These are phyloP conservation scores for Scaptodrosophila latifasciaeformis DNA, from an alignment of 2,888 invertebrate species.

Conservation along the genomic window DNA sequence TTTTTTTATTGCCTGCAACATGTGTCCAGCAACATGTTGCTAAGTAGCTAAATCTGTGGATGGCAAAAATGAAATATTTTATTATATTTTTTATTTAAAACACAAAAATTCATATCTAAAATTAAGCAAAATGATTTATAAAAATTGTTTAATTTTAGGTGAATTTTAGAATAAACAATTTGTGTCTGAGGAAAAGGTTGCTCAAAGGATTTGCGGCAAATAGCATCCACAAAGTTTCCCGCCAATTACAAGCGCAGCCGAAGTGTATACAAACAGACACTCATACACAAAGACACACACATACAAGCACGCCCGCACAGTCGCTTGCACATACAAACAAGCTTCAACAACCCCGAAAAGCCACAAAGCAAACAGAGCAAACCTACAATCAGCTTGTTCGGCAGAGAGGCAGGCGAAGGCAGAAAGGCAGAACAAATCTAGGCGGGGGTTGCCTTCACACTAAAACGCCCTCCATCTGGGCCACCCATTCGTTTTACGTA, in stretches of 20 bases:
- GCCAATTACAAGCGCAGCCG: conserved; percentile 68
- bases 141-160: not conserved
- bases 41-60: not conserved
- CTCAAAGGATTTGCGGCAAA: conserved; percentile 23
- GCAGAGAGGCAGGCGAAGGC: not conserved
- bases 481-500: conserved; percentile 31
- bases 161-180: not conserved
- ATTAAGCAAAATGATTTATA: not conserved
- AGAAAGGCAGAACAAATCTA: conserved; percentile 7
- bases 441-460: conserved; percentile 38
- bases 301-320: conserved; percentile 6
- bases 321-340: conserved; percentile 3
- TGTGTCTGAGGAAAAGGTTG: conserved; percentile 1
- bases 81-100: not conserved
- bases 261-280: conserved; percentile 53
- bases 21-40: conserved; percentile 46
- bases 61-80: not conserved
- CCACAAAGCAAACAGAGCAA: conserved; percentile 50
- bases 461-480: conserved; percentile 19
- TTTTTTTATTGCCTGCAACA: conserved; percentile 49
- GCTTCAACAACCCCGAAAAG: conserved; percentile 57
- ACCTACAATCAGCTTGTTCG: not conserved
- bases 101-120: not conserved
- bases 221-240: conserved; percentile 66
- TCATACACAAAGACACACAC: conserved; percentile 23